These are phyloP conservation scores for Norana najaformis DNA, from an alignment of 2,888 invertebrate genomes.

Conservation along the genomic window DNA sequence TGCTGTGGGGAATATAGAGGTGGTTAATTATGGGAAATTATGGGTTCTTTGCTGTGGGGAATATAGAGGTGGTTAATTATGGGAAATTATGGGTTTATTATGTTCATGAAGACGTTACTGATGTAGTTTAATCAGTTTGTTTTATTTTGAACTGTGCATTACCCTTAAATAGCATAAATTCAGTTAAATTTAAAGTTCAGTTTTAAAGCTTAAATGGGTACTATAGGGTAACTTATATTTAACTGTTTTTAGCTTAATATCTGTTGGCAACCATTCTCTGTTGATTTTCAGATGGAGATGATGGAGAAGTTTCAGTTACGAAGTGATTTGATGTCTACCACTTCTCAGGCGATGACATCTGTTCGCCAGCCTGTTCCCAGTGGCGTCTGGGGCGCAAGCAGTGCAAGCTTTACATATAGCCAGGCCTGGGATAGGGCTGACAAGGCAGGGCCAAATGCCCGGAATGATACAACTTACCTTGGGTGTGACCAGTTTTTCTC, in stretches of 20 bases:
- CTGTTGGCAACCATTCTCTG: not conserved
- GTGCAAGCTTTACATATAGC: not conserved
- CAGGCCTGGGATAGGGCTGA: conserved; percentile 18
- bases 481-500: conserved; percentile 18
- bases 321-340: not conserved
- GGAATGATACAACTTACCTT: not conserved
- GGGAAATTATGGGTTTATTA: not conserved
- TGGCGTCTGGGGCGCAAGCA: not conserved
- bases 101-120: too few relatives aligned
- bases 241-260: not conserved
- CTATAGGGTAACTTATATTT: not conserved
- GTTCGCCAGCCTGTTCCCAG: conserved; percentile 1
- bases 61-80: too few relatives aligned
- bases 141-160: not conserved
- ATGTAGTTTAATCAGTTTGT: too few relatives aligned
- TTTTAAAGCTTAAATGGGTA: too few relatives aligned
- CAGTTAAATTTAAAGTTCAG: not conserved
- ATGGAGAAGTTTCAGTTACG: conserved; percentile 6
- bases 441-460: not conserved
- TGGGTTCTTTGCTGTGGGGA: not conserved
- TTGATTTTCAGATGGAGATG: conserved; percentile 14
- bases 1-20: not conserved
- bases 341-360: not conserved
- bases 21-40: not conserved
- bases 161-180: not conserved